Evolutionary conservation across 2,888 invertebrate species (phyloP).

Genomic region (Liopterus haemorrhoidalis): DNA sequence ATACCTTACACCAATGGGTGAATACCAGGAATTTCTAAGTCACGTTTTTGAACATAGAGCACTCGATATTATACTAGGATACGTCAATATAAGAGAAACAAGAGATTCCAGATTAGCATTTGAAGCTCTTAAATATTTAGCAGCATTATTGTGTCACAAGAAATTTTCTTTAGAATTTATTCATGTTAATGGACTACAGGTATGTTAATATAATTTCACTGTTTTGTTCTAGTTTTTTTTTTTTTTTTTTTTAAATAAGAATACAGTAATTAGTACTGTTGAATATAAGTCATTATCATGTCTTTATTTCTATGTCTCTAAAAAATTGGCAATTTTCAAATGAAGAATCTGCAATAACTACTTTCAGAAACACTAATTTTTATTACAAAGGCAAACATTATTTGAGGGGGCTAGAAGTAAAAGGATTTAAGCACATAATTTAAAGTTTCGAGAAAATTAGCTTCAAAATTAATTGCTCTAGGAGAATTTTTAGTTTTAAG

Average conservation of each 20-base stretch:
- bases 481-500: too few relatives aligned
- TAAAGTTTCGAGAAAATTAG: too few relatives aligned
- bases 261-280: too few relatives aligned
- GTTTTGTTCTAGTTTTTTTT: slow-evolving; percentile 11
- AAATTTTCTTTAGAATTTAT: slow-evolving; percentile 97
- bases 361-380: too few relatives aligned
- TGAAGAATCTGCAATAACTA: too few relatives aligned
- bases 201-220: slow-evolving; percentile 37
- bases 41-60: slow-evolving; percentile 92
- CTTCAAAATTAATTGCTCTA: too few relatives aligned
- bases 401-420: too few relatives aligned
- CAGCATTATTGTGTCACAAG: slow-evolving; percentile 93
- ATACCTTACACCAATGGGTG: slow-evolving; percentile 95
- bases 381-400: too few relatives aligned
- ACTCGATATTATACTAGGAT: slow-evolving; percentile 81
- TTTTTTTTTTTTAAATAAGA: background rate
- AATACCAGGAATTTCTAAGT: slow-evolving; percentile 93
- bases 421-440: too few relatives aligned
- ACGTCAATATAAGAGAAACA: slow-evolving; percentile 82
- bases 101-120: slow-evolving; percentile 90
- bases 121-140: slow-evolving; percentile 92
- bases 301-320: too few relatives aligned
- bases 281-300: too few relatives aligned
- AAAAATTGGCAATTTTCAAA: too few relatives aligned
- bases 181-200: slow-evolving; percentile 77